Conservation (phyloP, 2,888 invertebrate species). For the Ommatoiulus sabulosus region DNA sequence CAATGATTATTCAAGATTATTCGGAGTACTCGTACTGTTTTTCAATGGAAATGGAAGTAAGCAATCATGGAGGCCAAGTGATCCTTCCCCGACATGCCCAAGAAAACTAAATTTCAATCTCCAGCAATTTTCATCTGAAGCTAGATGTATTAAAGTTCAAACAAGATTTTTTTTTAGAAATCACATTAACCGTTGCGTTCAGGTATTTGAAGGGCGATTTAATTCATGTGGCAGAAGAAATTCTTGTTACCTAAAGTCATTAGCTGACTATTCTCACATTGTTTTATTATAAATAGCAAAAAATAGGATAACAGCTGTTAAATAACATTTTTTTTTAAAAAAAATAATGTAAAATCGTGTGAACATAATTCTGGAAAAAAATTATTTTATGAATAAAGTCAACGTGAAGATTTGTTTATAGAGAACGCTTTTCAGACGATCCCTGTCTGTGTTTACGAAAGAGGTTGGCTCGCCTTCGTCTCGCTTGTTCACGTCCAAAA, state of each 20-base stretch:
- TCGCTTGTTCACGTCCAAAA: neutral
- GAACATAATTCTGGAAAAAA: too few relatives aligned
- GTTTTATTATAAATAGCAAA: neutral
- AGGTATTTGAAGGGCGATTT: too few relatives aligned
- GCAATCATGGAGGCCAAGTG: neutral
- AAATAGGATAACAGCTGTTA: too few relatives aligned
- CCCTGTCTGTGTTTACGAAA: neutral
- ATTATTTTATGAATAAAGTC: too few relatives aligned
- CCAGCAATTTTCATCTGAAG: neutral
- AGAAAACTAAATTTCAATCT: neutral
- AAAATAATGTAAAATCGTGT: too few relatives aligned
- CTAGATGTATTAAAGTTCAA: neutral
- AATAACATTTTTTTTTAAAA: too few relatives aligned
- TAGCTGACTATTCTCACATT: neutral
- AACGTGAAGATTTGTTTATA: neutral
- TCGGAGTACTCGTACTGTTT: neutral
- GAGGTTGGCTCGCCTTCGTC: neutral
- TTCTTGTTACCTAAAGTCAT: neutral
- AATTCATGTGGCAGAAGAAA: too few relatives aligned
- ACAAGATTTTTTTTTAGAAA: neutral
- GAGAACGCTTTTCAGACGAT: neutral
- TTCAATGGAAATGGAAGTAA: neutral
- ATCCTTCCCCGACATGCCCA: neutral
- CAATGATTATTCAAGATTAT: neutral
- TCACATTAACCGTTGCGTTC: neutral